A percentile compares a stretch with the other conserved stretches of the same genome.
These are phyloP conservation scores for Myrmecophaga tridactyla DNA, from an alignment of 2,113 vertebrate genomes.

Conservation along the genomic window DNA sequence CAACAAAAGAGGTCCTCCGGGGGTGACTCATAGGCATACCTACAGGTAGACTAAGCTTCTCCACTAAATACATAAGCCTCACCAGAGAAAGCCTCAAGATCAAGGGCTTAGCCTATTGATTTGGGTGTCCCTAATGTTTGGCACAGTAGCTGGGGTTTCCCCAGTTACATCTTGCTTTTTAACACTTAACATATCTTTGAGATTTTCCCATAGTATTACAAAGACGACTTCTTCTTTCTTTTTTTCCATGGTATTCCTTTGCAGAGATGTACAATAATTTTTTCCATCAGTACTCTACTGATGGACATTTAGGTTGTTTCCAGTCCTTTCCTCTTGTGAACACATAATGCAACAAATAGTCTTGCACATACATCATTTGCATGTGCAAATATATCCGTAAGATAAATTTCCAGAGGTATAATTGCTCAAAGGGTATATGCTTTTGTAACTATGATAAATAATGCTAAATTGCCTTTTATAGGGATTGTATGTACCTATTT, in stretches of 20 bases:
- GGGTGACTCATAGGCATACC: no score
- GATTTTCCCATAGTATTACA: neutral
- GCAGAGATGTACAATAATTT: neutral
- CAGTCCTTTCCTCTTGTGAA: neutral
- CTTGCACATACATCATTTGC: neutral
- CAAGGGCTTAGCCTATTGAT: no score
- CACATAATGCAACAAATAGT: neutral
- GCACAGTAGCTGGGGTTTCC: no score
- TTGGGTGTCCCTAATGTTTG: no score
- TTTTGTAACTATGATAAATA: conserved; percentile 12
- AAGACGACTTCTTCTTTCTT: neutral
- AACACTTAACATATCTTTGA: neutral
- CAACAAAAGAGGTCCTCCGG: no score
- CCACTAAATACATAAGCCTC: no score
- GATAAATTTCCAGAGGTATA: conserved; percentile 17
- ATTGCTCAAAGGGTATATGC: neutral
- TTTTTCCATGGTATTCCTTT: neutral
- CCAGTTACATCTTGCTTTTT: no score
- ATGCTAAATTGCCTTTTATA: neutral
- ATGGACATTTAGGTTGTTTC: conserved; percentile 5
- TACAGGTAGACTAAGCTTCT: no score
- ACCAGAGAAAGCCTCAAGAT: no score
- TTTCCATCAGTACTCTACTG: neutral
- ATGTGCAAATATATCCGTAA: neutral
- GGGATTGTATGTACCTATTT: neutral